Base-by-base conservation (phyloP, 2,888 invertebrate species). In the Epinotia brunnichana region DNA sequence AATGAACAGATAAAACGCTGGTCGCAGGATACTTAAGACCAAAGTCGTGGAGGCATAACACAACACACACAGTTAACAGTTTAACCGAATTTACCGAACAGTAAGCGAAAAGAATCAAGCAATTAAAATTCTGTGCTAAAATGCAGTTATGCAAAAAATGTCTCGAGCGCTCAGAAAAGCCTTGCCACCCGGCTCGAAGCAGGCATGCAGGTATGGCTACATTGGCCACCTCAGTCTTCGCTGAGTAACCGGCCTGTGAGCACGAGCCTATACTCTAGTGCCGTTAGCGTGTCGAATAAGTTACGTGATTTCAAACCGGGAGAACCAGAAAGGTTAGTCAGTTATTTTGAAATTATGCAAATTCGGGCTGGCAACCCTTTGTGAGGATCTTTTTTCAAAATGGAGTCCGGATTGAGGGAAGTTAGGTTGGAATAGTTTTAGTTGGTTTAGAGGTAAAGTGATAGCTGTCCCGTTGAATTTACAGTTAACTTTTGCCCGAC, bases 401-500 rank as follows among this genome's bases (percentile, higher is more conserved):
- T 60, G 56, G 29, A 57, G 11, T 11, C 19, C 9, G 44, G 19
- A 19, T 60, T 19, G 35, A 13, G 11, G 54, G 24, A 35, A 68
- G 44, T 48, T 44, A 60, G 54, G 71, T 67, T 35, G 19, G 19
- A 41, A 66, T 54, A 35, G 7, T 68, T 72, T 72, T 61, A 62
- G 29, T 53, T 54, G 35, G 57, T 63, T 70, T 5, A 41, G 54
- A 64, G 59, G 66, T 35, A 66, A 64, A 59, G 66, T 44, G 54
- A 66, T 71, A 66, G 60, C 68, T 72, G 44, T 68, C 54, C 71
- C 71, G 67, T 72, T 72, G 61, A 29, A 11, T 60, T 72, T 67
- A 72, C 71, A 61, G 71, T 72, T 72, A 72, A 57, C 41, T 48
- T 61, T 54, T 35, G 60, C 53, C 3, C 67, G 59, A 67, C 61